Conservation (phyloP, 1,140 invertebrate species). For the Drosophila pandora region DNA sequence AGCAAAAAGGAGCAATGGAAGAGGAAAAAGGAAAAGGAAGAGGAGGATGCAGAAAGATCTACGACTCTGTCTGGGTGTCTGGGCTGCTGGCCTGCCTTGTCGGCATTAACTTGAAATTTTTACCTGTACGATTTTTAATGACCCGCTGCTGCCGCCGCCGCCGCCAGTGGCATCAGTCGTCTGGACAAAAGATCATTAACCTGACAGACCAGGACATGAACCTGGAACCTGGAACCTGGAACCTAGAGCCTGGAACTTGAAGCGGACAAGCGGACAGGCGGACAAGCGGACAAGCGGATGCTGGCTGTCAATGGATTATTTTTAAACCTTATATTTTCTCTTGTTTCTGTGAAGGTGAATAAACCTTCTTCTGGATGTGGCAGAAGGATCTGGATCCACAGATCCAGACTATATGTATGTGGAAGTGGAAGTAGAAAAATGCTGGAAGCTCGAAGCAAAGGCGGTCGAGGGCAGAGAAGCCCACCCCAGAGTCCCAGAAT, state of each 20-base stretch:
- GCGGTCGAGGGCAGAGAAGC: background rate
- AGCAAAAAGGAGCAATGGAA: slow-evolving; percentile 9
- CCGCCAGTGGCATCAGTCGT: slow-evolving; percentile 26
- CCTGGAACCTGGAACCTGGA: slow-evolving; percentile 20
- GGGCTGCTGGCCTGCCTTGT: slow-evolving; percentile 1
- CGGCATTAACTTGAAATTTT: slow-evolving; percentile 43
- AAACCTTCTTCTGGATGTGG: background rate
- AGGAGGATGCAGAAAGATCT: slow-evolving; percentile 32
- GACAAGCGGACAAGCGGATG: slow-evolving; percentile 31
- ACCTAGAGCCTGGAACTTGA: slow-evolving; percentile 50
- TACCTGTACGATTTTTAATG: slow-evolving; percentile 58
- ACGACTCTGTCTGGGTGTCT: slow-evolving; percentile 14
- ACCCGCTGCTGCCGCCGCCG: slow-evolving; percentile 14
- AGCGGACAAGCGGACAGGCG: slow-evolving; percentile 36
- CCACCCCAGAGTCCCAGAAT: background rate
- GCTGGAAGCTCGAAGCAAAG: background rate
- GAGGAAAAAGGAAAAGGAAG: background rate
- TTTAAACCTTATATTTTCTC: slow-evolving; percentile 34
- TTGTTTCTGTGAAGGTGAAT: background rate
- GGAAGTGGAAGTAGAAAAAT: slow-evolving; percentile 1
- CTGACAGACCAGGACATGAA: background rate
- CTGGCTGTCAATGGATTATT: slow-evolving; percentile 41
- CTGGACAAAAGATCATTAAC: slow-evolving; percentile 45
- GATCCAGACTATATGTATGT: background rate
- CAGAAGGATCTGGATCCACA: background rate